Evolutionary conservation across 2,888 invertebrate species (phyloP).

Genomic region (Cetonia aurata): DNA sequence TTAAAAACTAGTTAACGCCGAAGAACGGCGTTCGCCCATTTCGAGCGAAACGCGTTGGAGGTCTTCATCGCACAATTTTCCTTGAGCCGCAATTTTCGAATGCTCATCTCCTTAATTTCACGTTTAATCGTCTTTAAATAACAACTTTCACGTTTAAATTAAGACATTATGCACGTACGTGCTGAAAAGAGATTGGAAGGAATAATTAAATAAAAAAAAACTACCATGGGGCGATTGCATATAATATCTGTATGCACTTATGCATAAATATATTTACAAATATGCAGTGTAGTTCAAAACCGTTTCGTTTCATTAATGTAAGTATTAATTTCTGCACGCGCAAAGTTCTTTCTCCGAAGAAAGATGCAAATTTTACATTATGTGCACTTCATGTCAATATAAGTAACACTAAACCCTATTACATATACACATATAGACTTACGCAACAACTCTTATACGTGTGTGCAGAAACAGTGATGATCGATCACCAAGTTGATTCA

Average conservation of each 20-base stretch:
- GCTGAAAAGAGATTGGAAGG: not conserved
- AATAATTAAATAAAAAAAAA: slow-evolving; percentile 8
- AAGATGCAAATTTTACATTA: not conserved
- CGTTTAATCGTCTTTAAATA: slow-evolving; percentile 58
- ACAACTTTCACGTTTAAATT: slow-evolving; percentile 48
- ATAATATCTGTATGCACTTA: no score
- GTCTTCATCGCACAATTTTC: slow-evolving; percentile 36
- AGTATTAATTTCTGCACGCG: no score
- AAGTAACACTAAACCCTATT: not conserved
- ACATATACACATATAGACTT: not conserved
- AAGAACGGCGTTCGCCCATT: not conserved
- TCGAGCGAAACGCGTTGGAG: slow-evolving; percentile 20
- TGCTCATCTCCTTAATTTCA: slow-evolving; percentile 55
- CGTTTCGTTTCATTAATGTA: no score
- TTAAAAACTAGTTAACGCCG: slow-evolving; percentile 57
- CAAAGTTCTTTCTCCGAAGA: no score
- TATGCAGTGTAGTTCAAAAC: no score
- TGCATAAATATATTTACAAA: no score
- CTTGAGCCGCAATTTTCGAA: slow-evolving; percentile 53
- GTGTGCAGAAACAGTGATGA: slow-evolving; percentile 33
- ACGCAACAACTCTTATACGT: slow-evolving; percentile 22
- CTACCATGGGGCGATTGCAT: not conserved
- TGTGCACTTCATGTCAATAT: not conserved
- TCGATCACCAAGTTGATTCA: slow-evolving; percentile 34
- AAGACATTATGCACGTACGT: slow-evolving; percentile 39